Evolutionary conservation across 2,113 vertebrate genomes (phyloP).

Genomic region (Meriones unguiculatus): DNA sequence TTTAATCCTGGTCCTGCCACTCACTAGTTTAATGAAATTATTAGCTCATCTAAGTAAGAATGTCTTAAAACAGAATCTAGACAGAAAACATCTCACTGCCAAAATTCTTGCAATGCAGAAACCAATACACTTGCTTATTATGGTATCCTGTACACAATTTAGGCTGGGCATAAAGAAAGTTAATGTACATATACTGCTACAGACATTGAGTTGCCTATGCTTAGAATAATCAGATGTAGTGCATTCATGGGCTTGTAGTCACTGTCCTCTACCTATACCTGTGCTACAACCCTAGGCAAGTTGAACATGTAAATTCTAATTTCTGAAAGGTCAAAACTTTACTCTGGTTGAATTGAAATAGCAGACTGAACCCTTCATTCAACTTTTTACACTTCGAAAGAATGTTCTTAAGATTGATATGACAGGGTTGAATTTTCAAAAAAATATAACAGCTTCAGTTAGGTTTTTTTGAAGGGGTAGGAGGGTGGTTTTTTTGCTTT

Average conservation of each 20-base stretch:
- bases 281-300: not conserved
- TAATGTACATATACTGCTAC: not conserved
- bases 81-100: not conserved
- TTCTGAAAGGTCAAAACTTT: not conserved
- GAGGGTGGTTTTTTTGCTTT: too few species aligned
- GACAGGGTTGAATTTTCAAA: not conserved
- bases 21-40: not conserved
- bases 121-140: not conserved
- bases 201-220: not conserved
- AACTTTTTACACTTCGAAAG: not conserved
- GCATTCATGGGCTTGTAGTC: not conserved
- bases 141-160: not conserved
- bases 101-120: constrained; percentile 1
- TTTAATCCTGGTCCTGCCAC: not conserved
- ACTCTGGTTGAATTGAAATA: not conserved
- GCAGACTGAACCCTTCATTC: not conserved
- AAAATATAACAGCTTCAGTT: not conserved
- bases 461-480: not conserved
- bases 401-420: not conserved
- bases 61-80: not conserved
- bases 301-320: not conserved
- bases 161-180: not conserved
- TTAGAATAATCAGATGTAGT: not conserved
- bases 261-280: not conserved
- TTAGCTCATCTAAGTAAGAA: not conserved